Base-by-base conservation (phyloP, 1,140 invertebrate species). In the Monochamus saltuarius region DNA sequence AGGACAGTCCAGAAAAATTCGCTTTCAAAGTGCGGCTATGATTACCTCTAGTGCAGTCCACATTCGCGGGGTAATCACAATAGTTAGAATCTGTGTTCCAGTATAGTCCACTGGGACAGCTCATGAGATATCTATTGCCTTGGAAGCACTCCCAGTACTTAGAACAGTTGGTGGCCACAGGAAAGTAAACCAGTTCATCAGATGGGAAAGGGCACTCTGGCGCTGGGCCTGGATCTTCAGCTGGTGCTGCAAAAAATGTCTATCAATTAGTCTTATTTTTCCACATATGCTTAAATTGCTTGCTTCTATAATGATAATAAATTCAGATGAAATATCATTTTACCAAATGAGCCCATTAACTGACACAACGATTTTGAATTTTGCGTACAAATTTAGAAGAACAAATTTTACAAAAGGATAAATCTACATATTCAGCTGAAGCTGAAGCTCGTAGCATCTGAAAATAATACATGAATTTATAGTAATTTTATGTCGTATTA, bases 91-190 rank as follows among this genome's bases (percentile, higher is more conserved):
- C 16, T 6, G 42, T 38, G 36, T 69, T 69, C 36, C 59, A 69
- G 40, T 64, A 47, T 16, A 69, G 45, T 4, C 51, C 56, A 11
- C n/a, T 11, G 8, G 65, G 62, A 61, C 67, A 69, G 22, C 46
- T 14, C 16, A 56, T 22, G 6, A 39, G n/a, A 17, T 50, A 42
- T 22, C 40, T 53, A 16, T 59, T 46, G 17, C 67, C 67, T 34
- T 36, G 6, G 17, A 42, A 50, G 37, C 67, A 69, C 45, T 64
- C 55, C 37, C 40, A 64, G 43, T 59, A 69, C 19, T 60, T 59
- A 29, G 40, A 38, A 51, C 67, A 69, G 47, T 67, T 56, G 22
- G 37, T 43, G 0, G 51, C 37, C 46, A 61, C 49, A 14, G 53
- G 52, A 36, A 47, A 60, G 4, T 40, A 50, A 0, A 47, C 49